Evolutionary conservation across 2,113 vertebrate genomes (phyloP).

Genomic region (Chinchilla lanigera): DNA sequence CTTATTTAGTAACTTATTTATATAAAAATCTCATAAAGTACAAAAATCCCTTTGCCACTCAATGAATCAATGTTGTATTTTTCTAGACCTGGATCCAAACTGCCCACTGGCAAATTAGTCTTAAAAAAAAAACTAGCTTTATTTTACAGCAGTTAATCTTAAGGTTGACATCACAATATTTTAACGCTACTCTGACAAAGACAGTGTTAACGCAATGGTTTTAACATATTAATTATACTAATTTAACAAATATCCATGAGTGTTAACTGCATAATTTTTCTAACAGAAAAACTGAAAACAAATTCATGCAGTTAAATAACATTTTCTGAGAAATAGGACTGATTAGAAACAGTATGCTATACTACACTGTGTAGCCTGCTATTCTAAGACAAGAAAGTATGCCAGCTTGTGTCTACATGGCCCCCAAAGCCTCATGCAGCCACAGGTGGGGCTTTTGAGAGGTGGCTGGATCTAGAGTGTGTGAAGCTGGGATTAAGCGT

Average conservation of each 20-base stretch:
- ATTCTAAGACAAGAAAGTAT: constrained; percentile 20
- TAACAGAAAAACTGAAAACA: constrained; percentile 62
- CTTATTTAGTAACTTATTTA: background rate
- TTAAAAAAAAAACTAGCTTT: background rate
- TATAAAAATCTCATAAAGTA: constrained; percentile 27
- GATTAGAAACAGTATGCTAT: background rate
- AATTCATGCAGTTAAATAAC: constrained; percentile 23
- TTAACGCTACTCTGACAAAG: constrained; percentile 9
- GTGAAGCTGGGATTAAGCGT: background rate
- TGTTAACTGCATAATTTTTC: background rate
- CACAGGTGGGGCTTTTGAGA: background rate
- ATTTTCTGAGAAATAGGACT: constrained; percentile 39
- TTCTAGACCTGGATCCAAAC: background rate
- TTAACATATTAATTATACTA: constrained; percentile 51
- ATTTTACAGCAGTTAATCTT: constrained; percentile 18
- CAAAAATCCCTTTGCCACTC: constrained; percentile 25
- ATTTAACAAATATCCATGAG: background rate
- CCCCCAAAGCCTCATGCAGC: background rate
- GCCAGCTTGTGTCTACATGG: background rate
- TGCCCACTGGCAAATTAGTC: background rate
- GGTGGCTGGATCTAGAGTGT: background rate
- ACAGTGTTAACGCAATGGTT: background rate
- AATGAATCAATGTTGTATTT: constrained; percentile 11
- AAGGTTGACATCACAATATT: background rate
- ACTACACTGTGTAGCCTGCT: background rate